Conservation (phyloP, 2,888 invertebrate species). For the Andrena minutula region DNA sequence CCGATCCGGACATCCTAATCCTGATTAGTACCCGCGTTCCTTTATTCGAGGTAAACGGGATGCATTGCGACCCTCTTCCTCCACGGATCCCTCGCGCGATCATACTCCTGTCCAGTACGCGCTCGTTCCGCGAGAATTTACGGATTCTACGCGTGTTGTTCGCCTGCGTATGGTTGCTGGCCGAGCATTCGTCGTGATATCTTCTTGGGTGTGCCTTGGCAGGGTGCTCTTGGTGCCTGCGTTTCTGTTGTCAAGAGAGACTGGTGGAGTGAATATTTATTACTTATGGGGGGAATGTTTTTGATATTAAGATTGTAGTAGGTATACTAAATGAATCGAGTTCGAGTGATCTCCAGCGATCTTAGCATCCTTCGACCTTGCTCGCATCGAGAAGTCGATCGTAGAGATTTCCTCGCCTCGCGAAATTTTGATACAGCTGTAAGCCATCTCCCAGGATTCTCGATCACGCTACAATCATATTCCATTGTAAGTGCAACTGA, state of each 20-base stretch:
- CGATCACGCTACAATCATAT: neutral
- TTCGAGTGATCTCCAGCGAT: no score
- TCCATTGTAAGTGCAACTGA: neutral
- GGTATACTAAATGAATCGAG: no score
- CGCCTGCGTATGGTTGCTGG: neutral
- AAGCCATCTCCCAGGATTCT: neutral
- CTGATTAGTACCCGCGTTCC: slow-evolving; percentile 50
- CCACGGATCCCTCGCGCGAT: slow-evolving; percentile 9
- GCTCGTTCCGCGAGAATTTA: neutral
- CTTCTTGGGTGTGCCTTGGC: neutral
- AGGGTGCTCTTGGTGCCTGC: neutral
- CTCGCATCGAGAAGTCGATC: neutral
- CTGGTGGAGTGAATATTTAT: neutral
- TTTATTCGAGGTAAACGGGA: slow-evolving; percentile 47
- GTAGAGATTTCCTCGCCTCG: neutral
- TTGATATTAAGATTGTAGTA: no score
- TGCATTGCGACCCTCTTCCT: slow-evolving; percentile 42
- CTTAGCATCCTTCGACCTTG: neutral
- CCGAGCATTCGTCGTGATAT: neutral
- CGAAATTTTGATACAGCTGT: neutral
- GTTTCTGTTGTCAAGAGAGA: neutral
- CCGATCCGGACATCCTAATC: slow-evolving; percentile 52
- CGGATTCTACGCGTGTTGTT: neutral
- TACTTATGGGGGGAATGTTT: neutral
- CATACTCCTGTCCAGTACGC: neutral